Conservation (phyloP, 2,797 vertebrate species). For the Sphenodon punctatus region DNA sequence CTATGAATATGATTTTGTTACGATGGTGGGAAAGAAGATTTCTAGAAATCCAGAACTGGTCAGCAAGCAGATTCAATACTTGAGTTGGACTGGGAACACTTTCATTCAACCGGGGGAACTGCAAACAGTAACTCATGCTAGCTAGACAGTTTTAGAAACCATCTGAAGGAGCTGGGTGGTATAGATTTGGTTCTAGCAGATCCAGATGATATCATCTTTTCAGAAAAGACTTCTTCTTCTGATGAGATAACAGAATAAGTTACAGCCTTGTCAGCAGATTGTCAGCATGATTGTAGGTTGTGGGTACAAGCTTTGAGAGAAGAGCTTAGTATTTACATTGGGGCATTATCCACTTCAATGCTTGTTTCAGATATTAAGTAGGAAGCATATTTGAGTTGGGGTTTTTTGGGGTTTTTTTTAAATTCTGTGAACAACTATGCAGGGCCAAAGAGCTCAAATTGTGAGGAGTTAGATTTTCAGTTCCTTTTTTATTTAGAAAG, state of each 20-base stretch:
- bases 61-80: too few relatives aligned
- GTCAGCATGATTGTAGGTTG: not conserved
- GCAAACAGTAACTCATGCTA: not conserved
- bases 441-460: not conserved
- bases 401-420: too few relatives aligned
- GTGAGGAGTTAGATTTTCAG: not conserved
- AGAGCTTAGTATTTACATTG: not conserved
- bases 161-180: not conserved
- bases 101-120: not conserved
- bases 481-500: not conserved
- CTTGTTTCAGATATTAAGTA: not conserved
- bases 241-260: not conserved
- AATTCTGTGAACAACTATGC: not conserved
- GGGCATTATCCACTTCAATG: not conserved
- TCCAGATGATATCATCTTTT: too few relatives aligned
- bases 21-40: too few relatives aligned
- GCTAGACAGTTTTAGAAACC: not conserved
- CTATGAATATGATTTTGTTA: too few relatives aligned
- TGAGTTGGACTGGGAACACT: not conserved
- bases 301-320: not conserved
- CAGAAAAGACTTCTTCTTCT: not conserved
- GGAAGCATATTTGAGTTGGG: slow-evolving; percentile 4
- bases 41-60: too few relatives aligned
- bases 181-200: too few relatives aligned
- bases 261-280: not conserved